Evolutionary conservation across 2,797 vertebrate species (phyloP).

Genomic region (Enteromius treurensis): DNA sequence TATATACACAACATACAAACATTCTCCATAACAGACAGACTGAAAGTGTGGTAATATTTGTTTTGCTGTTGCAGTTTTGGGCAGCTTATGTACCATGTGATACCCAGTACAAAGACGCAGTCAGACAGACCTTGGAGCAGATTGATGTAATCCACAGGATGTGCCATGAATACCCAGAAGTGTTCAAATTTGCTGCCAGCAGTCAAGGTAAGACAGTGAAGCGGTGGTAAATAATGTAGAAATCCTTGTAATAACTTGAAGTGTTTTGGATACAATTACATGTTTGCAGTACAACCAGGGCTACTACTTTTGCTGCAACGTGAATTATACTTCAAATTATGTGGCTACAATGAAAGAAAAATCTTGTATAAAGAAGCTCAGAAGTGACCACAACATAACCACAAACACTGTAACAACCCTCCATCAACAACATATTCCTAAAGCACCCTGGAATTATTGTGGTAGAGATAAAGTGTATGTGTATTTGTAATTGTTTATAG

Average conservation of each 20-base stretch:
- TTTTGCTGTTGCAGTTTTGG: constrained; percentile 85
- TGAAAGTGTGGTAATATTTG: constrained; percentile 12
- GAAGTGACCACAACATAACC: background rate
- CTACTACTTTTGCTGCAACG: background rate
- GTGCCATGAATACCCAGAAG: constrained; percentile 82
- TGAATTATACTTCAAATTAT: no score
- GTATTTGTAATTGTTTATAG: background rate
- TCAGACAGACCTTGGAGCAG: constrained; percentile 90
- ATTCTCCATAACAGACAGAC: rapidly evolving
- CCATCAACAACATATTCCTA: background rate
- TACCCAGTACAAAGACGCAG: constrained; percentile 88
- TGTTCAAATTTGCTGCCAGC: constrained; percentile 74
- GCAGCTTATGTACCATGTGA: constrained; percentile 85
- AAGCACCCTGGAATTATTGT: background rate
- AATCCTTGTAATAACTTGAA: background rate
- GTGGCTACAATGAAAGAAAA: background rate
- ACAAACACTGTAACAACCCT: background rate
- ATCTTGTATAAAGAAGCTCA: background rate
- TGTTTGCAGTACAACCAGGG: background rate
- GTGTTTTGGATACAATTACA: background rate
- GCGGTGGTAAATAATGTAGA: background rate
- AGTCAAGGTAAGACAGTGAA: constrained; percentile 68
- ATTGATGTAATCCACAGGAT: constrained; percentile 90
- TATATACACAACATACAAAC: background rate
- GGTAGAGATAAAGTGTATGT: background rate